A percentile compares a stretch with the other conserved stretches of the same genome.
phyloP scores from a whole-genome alignment of 2,888 invertebrate species.

The Eurytoma californica region DNA sequence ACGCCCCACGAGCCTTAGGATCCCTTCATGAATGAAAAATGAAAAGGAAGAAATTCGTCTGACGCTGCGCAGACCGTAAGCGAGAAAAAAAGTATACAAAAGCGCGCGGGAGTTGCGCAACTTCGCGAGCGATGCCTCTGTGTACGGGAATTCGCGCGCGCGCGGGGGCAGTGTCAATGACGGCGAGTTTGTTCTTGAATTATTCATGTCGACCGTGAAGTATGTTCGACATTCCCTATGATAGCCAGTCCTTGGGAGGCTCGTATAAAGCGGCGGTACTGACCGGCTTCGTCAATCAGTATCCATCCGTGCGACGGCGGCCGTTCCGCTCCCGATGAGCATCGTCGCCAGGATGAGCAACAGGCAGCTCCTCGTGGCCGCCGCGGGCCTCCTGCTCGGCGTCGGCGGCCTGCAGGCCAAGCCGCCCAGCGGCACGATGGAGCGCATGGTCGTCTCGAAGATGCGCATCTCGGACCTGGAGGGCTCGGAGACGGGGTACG shows the following conservation, averaged over 20 bases:
- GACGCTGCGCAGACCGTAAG: background rate
- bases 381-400: conserved; percentile 13
- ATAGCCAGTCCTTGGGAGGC: conserved; percentile 60
- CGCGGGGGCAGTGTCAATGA: conserved; percentile 63
- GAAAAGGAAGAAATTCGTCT: conserved; percentile 4
- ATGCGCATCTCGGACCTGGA: conserved; percentile 79
- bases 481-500: conserved; percentile 79
- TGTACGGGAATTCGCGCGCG: conserved; percentile 19
- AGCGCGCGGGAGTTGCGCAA: background rate
- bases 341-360: background rate
- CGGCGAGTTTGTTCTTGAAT: conserved; percentile 66
- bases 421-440: conserved; percentile 49
- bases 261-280: conserved; percentile 43
- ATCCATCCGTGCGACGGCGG: background rate
- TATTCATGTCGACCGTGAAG: conserved; percentile 64
- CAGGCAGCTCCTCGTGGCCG: background rate
- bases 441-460: conserved; percentile 77
- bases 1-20: background rate
- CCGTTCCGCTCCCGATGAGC: background rate
- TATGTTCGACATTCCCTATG: conserved; percentile 60
- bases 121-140: conserved; percentile 34
- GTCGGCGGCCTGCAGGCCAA: background rate
- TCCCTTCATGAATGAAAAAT: background rate
- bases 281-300: conserved; percentile 26
- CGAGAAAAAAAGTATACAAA: background rate